Base-by-base conservation (phyloP, 2,888 invertebrate species). In the Sturmia bella region DNA sequence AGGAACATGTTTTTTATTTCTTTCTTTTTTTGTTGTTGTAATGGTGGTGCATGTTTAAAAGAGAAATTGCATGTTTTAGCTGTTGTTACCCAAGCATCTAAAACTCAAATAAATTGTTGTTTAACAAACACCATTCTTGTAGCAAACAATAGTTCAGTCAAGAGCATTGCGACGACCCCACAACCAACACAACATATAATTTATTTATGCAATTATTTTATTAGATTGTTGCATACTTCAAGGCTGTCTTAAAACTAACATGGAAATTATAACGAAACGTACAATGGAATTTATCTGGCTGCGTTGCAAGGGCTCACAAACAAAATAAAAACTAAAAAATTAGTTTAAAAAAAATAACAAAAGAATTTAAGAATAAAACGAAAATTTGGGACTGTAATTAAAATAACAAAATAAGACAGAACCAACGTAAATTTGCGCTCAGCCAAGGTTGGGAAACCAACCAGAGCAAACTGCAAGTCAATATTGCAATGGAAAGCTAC, bases 131-230 rank as follows among this genome's bases (percentile, higher is more conserved):
- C 81, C 52, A 73, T 37, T 70, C 11, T 61, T 68, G 21, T 70
- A n/a, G 13, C 37, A 66, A 13, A 54, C 59, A 66, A 66, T 66
- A 68, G 59, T 48, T 37, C 50, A 48, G n/a, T 32, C 43, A n/a
- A 59, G 32, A 32, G 3, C 27, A 57, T 13, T 24, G 48, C 39
- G 17, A 57, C 57, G 19, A 57, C 50, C 32, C 59, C 12, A 17
- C 54, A 54, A 21, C 37, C 37, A 63, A 21, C 73, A 75, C 50
- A 81, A 64, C 81, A 69, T 74, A 74, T 81, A 81, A 81, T 81
- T 81, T 81, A 81, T 81, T 81, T 74, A 81, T 81, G 81, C 77
- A 81, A 81, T 81, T 81, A 81, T 81, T 81, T 81, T 81, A 77
- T 81, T 81, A 81, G 81, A 81, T 81, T 81, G 81, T 69, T 81